Base-by-base conservation (phyloP, 2,888 invertebrate species). In the Lasioglossum oenotherae region DNA sequence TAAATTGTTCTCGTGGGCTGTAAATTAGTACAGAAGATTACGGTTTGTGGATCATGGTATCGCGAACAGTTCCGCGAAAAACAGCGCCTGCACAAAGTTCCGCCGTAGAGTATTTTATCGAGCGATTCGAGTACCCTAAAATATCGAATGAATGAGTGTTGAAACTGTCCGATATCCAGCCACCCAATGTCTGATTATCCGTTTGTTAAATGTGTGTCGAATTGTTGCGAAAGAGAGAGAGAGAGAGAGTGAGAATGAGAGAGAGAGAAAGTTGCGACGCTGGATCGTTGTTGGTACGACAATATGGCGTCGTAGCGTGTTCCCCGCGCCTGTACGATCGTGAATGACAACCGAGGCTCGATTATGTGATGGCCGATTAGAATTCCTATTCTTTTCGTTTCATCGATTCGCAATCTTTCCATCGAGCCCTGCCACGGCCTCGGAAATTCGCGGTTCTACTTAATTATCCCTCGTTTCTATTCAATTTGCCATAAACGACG, bases 181-280 rank as follows among this genome's bases (percentile, higher is more conserved):
- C 81, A 82, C 67, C 78, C 78, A 60, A 74, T 85, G 85, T 89
- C 76, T 81, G 77, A 89, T 77, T 85, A 74, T 89, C 81, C 82
- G 78, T 89, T 90, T 80, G 82, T 89, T 85, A 75, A 89, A 82
- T 88, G 81, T 89, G 79, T 86, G 79, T 83, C 71, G 69, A 73
- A 88, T 82, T 82, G 80, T 78, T 86, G 79, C 86, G 78, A 83
- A 80, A 67, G 23, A 35, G 67, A 19, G 67, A 8, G 67, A 19
- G 67, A 8, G 67, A 60, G 14, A 60, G 27, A 49, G 57, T 2
- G 53, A 23, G 19, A 53, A 19, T 5, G 53, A 53, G 14, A 60
- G 60, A 27, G 60, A 60, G 67, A 35, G 35, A 27, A 81, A 83
- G 75, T 57, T 72, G 71, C 74, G 76, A 80, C 78, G 80, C 60